Base-by-base conservation (phyloP, 2,888 invertebrate genomes). In the Anorthoa munda region DNA sequence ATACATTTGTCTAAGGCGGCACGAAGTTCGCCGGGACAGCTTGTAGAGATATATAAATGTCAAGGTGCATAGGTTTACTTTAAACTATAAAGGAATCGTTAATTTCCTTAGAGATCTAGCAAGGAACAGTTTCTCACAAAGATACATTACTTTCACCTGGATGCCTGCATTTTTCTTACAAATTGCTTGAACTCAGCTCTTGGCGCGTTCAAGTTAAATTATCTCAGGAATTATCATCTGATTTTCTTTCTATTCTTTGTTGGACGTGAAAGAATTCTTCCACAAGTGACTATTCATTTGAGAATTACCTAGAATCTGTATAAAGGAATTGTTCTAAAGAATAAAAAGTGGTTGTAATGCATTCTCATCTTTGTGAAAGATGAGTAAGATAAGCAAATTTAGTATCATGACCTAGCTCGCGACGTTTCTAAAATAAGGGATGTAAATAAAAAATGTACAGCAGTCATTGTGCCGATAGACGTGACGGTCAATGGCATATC, bases 81-180 rank as follows among this genome's bases (percentile, higher is more conserved):
- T n/a, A 58, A 61, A 58, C 4, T 39, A 23, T 26, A 61, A 74
- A 61, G 0, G 56, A 80, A 70, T 75, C 50, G 31, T 77, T 81
- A 68, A 82, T 77, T 77, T 66, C 59, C 58, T 65, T 12, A n/a
- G 70, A 77, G 69, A 72, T 70, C 2, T 51, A 63, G 61, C 51
- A 45, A 45, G n/a, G n/a, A 81, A 50, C 39, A 66, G 45, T 77
- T 63, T 66, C 55, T 81, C 46, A 59, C 48, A 55, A 66, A 77
- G 61, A 86, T 80, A 81, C 83, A 87, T 83, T 78, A 84, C 73
- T 66, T 63, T 83, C 86, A 88, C 88, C 84, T 86, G 86, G 78
- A 72, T 71, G 76, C 65, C 51, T 64, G 79, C 79, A 87, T 88
- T 88, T 87, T 87, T 88, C 86, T 88, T 83, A 86, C 78, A 87